Percentiles rank a stretch among this genome's conserved stretches.
Evolutionary conservation across 1,140 invertebrate species (phyloP).

Genomic region (Aphaenogaster ashmeadi): DNA sequence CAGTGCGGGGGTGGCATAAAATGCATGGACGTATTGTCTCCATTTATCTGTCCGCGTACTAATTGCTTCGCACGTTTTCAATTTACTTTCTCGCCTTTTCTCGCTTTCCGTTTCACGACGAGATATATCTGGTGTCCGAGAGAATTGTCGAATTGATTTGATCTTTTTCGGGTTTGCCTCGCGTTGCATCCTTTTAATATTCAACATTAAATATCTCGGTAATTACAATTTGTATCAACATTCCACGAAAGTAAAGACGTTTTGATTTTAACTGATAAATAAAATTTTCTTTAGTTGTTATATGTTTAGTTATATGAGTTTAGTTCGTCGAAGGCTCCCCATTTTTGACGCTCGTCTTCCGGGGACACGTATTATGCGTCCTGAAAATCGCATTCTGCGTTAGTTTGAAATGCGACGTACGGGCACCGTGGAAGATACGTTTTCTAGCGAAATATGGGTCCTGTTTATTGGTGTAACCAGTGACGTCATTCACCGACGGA

Average conservation of each 20-base stretch:
- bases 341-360: background rate
- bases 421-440: slow-evolving; percentile 28
- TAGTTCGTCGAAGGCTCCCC: background rate
- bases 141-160: background rate
- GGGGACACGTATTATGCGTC: background rate
- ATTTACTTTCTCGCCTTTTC: slow-evolving; percentile 40
- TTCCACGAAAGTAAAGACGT: background rate
- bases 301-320: background rate
- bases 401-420: background rate
- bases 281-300: background rate
- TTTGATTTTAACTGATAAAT: background rate
- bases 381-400: slow-evolving; percentile 20
- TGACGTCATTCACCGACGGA: slow-evolving; percentile 69
- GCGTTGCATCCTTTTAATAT: background rate
- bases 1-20: slow-evolving; percentile 34
- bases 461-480: slow-evolving; percentile 74
- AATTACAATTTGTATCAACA: background rate
- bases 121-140: background rate
- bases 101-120: background rate
- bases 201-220: background rate
- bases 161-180: background rate
- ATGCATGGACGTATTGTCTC: slow-evolving; percentile 26
- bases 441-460: slow-evolving; percentile 69
- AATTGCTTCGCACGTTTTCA: slow-evolving; percentile 52
- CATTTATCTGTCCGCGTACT: slow-evolving; percentile 32